Evolutionary conservation across 2,797 vertebrate species (phyloP), one percentile per base, ranked within the genome.

Genomic region (Crocodylus rhombifer): DNA sequence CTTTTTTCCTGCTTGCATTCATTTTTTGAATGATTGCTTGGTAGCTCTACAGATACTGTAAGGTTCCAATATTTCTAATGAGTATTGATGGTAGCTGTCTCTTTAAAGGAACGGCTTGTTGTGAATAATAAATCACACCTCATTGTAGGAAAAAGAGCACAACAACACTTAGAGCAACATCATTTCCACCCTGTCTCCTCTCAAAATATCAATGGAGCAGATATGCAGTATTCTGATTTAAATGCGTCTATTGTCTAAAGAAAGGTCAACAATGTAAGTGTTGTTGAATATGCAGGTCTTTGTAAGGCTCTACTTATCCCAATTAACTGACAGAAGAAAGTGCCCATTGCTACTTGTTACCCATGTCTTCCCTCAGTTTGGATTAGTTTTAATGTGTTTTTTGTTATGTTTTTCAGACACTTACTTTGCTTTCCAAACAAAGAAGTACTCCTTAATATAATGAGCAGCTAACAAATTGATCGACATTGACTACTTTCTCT

Each of bases 11-110:
- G 56, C 51, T 82, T 56, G 82, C 8, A 84, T 85, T 80, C 57
- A 71, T 15, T 64, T 88, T 95, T 94, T 90, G 82, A n/a, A 93
- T 90, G 30, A 80, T 81, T 88, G 69, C 33, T 89, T 93, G 17
- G 81, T 64, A 63, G 74, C n/a, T 92, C 6, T 82, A 86, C 42
- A 94, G 86, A 56, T n/a, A 67, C 36, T 73, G 73, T 64, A 86
- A 91, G 71, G 16, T 57, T 80, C 88, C 84, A 30, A 6, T 90
- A 69, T 92, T 95, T 92, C 85, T 95, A 96, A 94, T 78, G 80
- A 84, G 58, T 79, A 90, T 77, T 88, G 80, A 94, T 92, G 86
- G 71, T 71, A 95, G 76, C 73, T 96, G 93, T 93, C 94, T 90
- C 42, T 90, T 88, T 84, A 92, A 96, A 94, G 82, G 51, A 67